Evolutionary conservation across 2,888 invertebrate genomes (phyloP), one percentile per base, ranked within the genome.

Genomic region (Spisula solida): DNA sequence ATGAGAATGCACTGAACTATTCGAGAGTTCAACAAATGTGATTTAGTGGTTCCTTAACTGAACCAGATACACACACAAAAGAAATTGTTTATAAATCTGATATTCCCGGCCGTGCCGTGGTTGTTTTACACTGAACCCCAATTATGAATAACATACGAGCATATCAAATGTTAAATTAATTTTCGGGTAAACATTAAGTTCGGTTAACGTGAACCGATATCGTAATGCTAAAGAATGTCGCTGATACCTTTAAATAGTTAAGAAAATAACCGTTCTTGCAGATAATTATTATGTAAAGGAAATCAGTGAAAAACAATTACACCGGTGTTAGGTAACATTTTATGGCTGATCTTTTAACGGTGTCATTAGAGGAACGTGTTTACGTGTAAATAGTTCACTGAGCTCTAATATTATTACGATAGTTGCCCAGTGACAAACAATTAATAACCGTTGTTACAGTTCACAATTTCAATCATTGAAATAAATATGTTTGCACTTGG

Each of bases 241-340:
- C 75, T 34, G 2, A 66, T 66, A 25, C 18, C 6, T 66, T 25
- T 8, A 0, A 12, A 12, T 51, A 51, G 18, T 55, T 29, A 51
- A 16, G n/a, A 29, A 8, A 60, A 25, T 25, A n/a, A n/a, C 25
- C 25, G 6, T n/a, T 66, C 10, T 2, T n/a, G 60, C 60, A 25
- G 60, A 66, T n/a, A 66, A n/a, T 25, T 4, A 66, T 25, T 12
- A 66, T 25, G 60, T n/a, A 25, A 51, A 25, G 60, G n/a, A 25
- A 25, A 25, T 66, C 25, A 25, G 60, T 66, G 25, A 25, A 66
- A 66, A 66, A 66, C 60, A 75, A 75, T 75, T 75, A 75, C 31
- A 31, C 34, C 12, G 34, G 34, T 75, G 16, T 75, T 18, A 14
- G 75, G 75, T 75, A 31, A 75, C 75, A 75, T 6, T 75, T 34